Conservation (phyloP, 1,140 invertebrate genomes). For the Bombus confusus region DNA sequence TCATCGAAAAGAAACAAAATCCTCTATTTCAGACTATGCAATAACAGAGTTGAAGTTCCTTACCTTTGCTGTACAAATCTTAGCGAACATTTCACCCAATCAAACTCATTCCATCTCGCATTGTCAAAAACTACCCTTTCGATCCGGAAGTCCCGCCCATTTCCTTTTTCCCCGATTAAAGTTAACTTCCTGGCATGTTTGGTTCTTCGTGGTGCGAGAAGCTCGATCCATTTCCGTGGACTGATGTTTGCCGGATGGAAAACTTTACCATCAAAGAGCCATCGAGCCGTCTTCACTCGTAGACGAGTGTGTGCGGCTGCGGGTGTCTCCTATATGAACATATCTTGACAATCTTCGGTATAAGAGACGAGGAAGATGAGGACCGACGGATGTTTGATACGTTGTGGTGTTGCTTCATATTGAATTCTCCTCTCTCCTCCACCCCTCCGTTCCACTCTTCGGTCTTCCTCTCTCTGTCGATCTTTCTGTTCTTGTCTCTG, state of each 20-base stretch:
- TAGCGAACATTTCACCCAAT: not conserved
- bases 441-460: no score
- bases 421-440: constrained; percentile 69
- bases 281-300: constrained; percentile 52
- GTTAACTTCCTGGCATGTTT: constrained; percentile 29
- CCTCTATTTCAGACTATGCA: not conserved
- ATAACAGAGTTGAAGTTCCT: not conserved
- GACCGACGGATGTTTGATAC: constrained; percentile 78
- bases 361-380: constrained; percentile 69
- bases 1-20: not conserved
- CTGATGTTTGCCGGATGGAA: constrained; percentile 72
- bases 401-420: constrained; percentile 78
- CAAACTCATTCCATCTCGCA: not conserved
- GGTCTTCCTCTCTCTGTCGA: not conserved
- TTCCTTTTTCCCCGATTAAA: constrained; percentile 59
- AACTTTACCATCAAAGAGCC: constrained; percentile 74
- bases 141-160: constrained; percentile 5
- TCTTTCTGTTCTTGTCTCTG: constrained; percentile 7
- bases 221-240: constrained; percentile 70
- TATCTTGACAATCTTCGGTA: constrained; percentile 57
- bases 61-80: not conserved
- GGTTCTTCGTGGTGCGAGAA: constrained; percentile 55
- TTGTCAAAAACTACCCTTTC: constrained; percentile 20
- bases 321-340: constrained; percentile 60
- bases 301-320: constrained; percentile 32